Evolutionary conservation across 2,797 vertebrate species (phyloP), one percentile per base, ranked within the genome.

Genomic region (Cetoscarus ocellatus): DNA sequence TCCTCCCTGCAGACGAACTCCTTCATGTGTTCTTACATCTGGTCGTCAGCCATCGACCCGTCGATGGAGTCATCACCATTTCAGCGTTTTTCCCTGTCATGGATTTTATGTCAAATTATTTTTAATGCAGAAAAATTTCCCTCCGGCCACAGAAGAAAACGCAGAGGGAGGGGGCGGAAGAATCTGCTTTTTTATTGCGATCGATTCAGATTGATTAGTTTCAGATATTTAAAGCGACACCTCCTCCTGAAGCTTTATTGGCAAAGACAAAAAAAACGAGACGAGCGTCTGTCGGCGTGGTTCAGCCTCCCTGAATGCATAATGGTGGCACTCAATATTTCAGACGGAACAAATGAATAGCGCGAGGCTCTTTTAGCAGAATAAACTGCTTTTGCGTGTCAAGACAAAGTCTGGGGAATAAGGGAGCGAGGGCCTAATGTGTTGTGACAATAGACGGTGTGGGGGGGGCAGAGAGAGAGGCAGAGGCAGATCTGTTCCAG

Each of bases 401-500:
- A 72, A 67, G 83, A 78, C 70, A 80, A 87, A 85, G 89, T 84
- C 85, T 76, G 64, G 88, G 85, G 90, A 83, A 72, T 76, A 81
- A 83, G 82, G 68, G 86, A 87, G 54, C 49, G 4, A 27, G 14
- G 67, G 80, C 70, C 76, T 83, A 71, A 84, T 82, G 73, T 82
- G 79, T 84, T 88, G 79, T 86, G 83, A 88, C 90, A 87, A 88
- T 82, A 84, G 74, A 86, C 80, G 53, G 75, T 72, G 10, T 56
- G 61, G 52, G 34, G 60, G n/a, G 68, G 44, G 65, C n/a, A 56
- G 44, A 63, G 66, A 67, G 43, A 69, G 67, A 78, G 78, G 81
- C 61, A 61, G 83, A 84, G 80, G 78, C 85, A 91, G 92, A 94
- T 93, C 90, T 85, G 90, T 92, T 93, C 92, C 89, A 91, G 86